A percentile compares a stretch with the other conserved stretches of the same genome.
These are phyloP conservation scores for Aproaerema taeniolella DNA, from an alignment of 2,888 invertebrate species.

Conservation along the genomic window DNA sequence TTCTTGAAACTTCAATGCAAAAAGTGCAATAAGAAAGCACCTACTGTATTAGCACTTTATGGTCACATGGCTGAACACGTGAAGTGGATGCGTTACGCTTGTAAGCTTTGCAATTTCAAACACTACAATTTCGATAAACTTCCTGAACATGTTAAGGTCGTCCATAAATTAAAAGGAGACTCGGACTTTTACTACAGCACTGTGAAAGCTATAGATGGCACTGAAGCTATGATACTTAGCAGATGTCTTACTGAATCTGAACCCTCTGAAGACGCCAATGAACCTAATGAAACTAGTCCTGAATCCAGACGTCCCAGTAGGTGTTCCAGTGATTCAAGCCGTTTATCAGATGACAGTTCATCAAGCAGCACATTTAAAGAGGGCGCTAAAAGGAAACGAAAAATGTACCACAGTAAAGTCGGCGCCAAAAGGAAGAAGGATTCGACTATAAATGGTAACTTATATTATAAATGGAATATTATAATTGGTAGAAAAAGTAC, in stretches of 20 bases:
- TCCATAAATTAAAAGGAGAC: conserved; percentile 78
- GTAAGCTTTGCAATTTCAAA: conserved; percentile 84
- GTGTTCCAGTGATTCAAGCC: conserved; percentile 66
- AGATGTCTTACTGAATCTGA: conserved; percentile 37
- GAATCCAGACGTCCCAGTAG: conserved; percentile 59
- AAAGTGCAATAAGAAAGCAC: conserved; percentile 69
- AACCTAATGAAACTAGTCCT: conserved; percentile 43
- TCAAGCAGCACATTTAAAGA: conserved; percentile 52
- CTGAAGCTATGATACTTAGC: conserved; percentile 37
- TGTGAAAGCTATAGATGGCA: conserved; percentile 61
- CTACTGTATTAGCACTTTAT: conserved; percentile 69
- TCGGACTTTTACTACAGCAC: conserved; percentile 69
- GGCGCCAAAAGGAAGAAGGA: conserved; percentile 15
- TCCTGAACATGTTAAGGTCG: conserved; percentile 79
- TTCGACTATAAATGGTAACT: conserved; percentile 35
- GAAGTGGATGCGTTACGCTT: conserved; percentile 85
- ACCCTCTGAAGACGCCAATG: conserved; percentile 36
- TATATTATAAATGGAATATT: conserved; percentile 1
- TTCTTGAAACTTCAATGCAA: conserved; percentile 63
- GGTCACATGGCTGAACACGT: conserved; percentile 81
- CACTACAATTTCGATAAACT: conserved; percentile 81
- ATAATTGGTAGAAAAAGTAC: background rate
- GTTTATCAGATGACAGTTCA: conserved; percentile 65
- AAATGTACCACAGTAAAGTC: conserved; percentile 45
- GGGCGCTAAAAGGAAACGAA: conserved; percentile 48